Conservation (phyloP, 53 echinoderm and acorn worm species). For the Holothuria leucospilota region DNA sequence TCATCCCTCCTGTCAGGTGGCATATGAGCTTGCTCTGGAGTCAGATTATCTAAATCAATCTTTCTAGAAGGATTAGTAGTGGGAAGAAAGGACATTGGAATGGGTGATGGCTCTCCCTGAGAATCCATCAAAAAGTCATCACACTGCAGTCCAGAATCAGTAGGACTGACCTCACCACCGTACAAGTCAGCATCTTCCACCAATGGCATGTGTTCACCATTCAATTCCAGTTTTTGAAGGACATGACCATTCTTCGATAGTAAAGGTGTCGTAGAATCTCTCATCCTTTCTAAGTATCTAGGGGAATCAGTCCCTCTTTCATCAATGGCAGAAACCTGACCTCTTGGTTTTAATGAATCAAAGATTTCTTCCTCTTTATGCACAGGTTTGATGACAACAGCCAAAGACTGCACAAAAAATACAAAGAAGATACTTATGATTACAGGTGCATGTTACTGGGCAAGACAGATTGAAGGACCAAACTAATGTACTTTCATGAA, state of each 20-base stretch:
- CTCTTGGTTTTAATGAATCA: constrained; percentile 6
- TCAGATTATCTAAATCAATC: not conserved
- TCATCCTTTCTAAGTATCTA: not conserved
- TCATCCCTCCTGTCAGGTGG: not conserved
- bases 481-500: too few relatives aligned
- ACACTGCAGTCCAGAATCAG: constrained; percentile 20
- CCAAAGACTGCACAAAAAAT: not conserved
- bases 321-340: not conserved
- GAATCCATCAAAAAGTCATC: not conserved
- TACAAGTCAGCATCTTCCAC: constrained; percentile 7
- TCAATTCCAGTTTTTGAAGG: constrained; percentile 11
- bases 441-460: too few relatives aligned
- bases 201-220: not conserved
- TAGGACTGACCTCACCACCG: constrained; percentile 17
- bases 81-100: constrained; percentile 13
- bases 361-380: constrained; percentile 18
- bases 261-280: not conserved
- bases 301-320: not conserved
- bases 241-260: constrained; percentile 3
- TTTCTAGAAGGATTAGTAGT: not conserved
- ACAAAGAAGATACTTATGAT: too few relatives aligned
- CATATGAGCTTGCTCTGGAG: not conserved
- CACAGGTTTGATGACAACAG: not conserved
- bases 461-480: too few relatives aligned
- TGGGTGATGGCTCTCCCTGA: not conserved